These are phyloP conservation scores for Saguinus midas DNA, from an alignment of 2,113 vertebrate species.

Conservation along the genomic window DNA sequence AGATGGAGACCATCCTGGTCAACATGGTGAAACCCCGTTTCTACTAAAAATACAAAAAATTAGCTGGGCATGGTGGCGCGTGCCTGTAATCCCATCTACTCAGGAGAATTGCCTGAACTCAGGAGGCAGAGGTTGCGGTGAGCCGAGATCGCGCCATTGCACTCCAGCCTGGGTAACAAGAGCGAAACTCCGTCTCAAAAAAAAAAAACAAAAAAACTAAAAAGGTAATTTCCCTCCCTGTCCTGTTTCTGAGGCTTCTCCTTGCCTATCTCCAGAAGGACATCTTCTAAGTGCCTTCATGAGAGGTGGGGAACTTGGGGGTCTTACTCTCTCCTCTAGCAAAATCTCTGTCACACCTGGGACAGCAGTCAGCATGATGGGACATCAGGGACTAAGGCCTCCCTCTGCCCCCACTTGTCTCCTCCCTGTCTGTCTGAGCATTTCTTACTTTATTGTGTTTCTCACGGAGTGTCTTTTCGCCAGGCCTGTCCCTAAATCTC, in stretches of 20 bases:
- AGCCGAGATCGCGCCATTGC: too few relatives aligned
- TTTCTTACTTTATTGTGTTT: not conserved
- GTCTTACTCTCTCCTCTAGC: not conserved
- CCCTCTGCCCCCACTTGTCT: not conserved
- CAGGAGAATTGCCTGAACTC: too few relatives aligned
- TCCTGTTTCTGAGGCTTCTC: not conserved
- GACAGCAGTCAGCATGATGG: accelerated
- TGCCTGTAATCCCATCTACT: too few relatives aligned
- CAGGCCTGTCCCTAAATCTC: conserved; percentile 43
- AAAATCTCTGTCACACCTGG: not conserved
- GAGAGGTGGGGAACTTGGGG: not conserved
- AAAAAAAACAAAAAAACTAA: too few relatives aligned
- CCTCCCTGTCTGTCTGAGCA: not conserved
- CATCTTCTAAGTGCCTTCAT: not conserved
- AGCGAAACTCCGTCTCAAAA: too few relatives aligned
- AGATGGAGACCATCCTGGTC: too few relatives aligned
- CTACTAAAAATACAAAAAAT: too few relatives aligned
- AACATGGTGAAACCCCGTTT: too few relatives aligned
- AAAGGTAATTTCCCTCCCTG: too few relatives aligned
- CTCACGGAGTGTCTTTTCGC: not conserved
- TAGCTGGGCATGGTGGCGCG: too few relatives aligned
- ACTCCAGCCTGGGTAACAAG: too few relatives aligned
- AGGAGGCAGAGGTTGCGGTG: too few relatives aligned
- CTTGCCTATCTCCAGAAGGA: not conserved
- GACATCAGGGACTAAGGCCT: accelerated